Conservation (phyloP, 1,140 invertebrate species). For the Helicoverpa zea region DNA sequence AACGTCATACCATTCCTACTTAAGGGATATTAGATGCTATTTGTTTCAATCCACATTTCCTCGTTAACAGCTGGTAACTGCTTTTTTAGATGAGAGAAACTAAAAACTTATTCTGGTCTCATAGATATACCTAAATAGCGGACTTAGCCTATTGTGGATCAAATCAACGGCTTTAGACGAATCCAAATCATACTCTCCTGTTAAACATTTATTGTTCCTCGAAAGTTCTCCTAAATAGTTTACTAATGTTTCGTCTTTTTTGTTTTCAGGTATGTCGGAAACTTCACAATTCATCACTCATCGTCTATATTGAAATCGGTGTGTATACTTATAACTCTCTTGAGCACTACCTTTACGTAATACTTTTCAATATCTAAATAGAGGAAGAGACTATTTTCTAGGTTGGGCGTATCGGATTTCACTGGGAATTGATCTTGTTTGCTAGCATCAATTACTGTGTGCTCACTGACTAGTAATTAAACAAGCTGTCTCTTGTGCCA, state of each 20-base stretch:
- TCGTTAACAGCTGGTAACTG: background rate
- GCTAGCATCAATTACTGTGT: conserved; percentile 37
- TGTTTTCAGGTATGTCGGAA: conserved; percentile 29
- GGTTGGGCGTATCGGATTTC: conserved; percentile 38
- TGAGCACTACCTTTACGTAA: background rate
- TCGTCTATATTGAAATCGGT: background rate
- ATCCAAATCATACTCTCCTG: too few species aligned
- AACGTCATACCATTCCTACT: conserved; percentile 32
- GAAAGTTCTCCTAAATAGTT: background rate
- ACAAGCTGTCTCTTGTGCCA: conserved; percentile 32
- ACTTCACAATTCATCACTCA: background rate
- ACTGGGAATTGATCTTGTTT: conserved; percentile 44
- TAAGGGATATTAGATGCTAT: conserved; percentile 31
- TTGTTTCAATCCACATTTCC: conserved; percentile 16
- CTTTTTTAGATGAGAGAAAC: background rate
- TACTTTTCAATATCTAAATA: conserved; percentile 8
- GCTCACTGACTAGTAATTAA: conserved; percentile 40
- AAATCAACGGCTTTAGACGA: too few species aligned
- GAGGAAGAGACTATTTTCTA: conserved; percentile 19
- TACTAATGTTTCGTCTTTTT: background rate
- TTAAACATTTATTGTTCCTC: too few species aligned
- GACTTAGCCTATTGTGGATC: too few species aligned
- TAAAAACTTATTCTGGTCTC: too few species aligned
- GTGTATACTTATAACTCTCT: background rate
- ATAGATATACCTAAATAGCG: too few species aligned